Conservation (phyloP, 2,888 invertebrate genomes). For the Stenodema calcarata region DNA sequence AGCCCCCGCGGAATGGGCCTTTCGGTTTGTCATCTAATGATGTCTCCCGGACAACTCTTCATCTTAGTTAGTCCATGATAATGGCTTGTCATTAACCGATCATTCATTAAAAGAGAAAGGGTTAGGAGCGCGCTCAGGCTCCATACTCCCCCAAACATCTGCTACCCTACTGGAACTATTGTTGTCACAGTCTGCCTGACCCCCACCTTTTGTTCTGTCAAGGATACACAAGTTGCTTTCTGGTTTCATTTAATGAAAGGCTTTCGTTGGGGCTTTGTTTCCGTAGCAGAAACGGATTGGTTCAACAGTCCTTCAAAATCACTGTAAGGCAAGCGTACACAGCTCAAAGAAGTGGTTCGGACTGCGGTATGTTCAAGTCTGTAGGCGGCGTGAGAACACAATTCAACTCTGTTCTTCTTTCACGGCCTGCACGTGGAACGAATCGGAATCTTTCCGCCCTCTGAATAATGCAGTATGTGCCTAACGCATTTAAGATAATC, state of each 20-base stretch:
- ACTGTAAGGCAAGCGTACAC: background rate
- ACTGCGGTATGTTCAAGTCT: background rate
- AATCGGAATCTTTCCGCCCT: background rate
- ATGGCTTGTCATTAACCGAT: conserved; percentile 21
- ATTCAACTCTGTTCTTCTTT: background rate
- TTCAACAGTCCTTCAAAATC: background rate
- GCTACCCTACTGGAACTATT: background rate
- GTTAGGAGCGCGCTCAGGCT: no score
- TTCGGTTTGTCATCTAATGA: background rate
- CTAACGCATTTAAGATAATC: background rate
- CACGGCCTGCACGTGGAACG: background rate
- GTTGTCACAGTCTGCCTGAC: background rate
- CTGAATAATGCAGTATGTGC: background rate
- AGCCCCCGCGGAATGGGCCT: background rate
- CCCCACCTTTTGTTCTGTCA: background rate
- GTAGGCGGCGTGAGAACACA: background rate
- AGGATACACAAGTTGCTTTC: background rate
- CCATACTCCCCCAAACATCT: background rate
- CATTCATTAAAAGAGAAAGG: conserved; percentile 3
- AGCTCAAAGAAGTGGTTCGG: background rate
- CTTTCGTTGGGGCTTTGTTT: background rate
- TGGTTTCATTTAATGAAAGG: background rate
- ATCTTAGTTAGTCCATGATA: conserved; percentile 1
- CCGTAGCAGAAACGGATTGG: background rate
- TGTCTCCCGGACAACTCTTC: background rate